Evolutionary conservation across 2,888 invertebrate genomes (phyloP), one percentile per base, ranked within the genome.

Genomic region (Zaprionus lineosus): DNA sequence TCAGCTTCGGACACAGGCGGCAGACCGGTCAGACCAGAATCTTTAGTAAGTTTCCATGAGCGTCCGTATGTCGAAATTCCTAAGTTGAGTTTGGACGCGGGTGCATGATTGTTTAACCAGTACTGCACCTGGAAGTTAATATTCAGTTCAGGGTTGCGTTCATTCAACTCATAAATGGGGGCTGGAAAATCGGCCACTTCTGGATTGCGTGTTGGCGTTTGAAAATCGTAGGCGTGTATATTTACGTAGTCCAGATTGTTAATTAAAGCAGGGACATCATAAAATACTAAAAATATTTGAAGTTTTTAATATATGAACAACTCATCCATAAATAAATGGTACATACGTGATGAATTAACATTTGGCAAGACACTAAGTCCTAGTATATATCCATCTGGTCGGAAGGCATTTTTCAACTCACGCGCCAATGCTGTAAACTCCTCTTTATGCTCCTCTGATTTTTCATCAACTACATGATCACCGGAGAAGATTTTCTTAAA

Each of bases 171-270:
- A 87, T 95, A 94, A 41, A 94, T 90, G 3, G 96, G 95, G 0
- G 94, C 92, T 0, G 94, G 91, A 87, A 93, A 96, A 87, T 96
- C 96, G 0, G 94, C 95, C 83, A 95, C 94, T 82, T 95, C 94
- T 0, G 94, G 93, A 86, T 94, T 94, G 14, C 96, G 92, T 28
- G 93, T 92, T 0, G 96, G 93, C 0, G 93, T 95, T 84, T 92
- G 92, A 90, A 94, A 96, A 89, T 97, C 96, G 78, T 93, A 97
- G 0, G 95, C 92, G 85, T 94, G 92, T 43, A 97, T 86, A 78
- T 95, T 95, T 14, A 97, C 93, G 73, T 93, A 93, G 86, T 97
- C 97, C 48, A 97, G 91, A 81, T 95, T 91, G 78, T 94, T 94
- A 56, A 94, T 92, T 62, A 97, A 89, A n/a, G 93, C 91, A 1